Base-by-base conservation (phyloP, 2,888 invertebrate species). In the Digitonthophagus gazella region DNA sequence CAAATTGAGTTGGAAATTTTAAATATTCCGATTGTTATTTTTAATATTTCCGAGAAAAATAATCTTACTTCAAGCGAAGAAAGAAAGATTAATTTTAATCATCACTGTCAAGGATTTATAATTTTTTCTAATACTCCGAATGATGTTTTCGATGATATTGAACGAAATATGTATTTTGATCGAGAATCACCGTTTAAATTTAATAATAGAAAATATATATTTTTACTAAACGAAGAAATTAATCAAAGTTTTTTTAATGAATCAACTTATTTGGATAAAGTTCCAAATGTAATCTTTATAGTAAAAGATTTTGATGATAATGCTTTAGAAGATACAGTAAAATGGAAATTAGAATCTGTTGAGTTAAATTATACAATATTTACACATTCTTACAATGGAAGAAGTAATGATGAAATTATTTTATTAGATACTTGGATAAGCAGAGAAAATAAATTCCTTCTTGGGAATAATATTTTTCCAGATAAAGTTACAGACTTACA, bases 401-500 rank as follows among this genome's bases (percentile, higher is more conserved):
- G 14, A 15, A 11, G 5, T 61, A 14, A 61, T 16, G 14, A 67
- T 19, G 61, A 54, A 19, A 18, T n/a, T 14, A 14, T 55, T 19
- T 18, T 65, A 18, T 65, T 68, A 15, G 68, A 68, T 65, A 11
- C 16, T n/a, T 68, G 68, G 68, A 57, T 11, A 6, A 66, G 65
- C 8, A 56, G 2, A 28, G 67, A 67, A 16, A 15, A 22, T 20
- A 65, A 58, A 14, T 69, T 69, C 19, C 5, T 65, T 5, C 20
- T 28, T 28, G 18, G 58, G n/a, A 57, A 22, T n/a, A 44, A 28
- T 64, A 64, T 71, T 8, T 66, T 64, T 57, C 57, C 66, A 4
- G 68, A 71, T 68, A 70, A 71, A 55, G 18, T 63, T 15, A 28
- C 14, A 11, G 56, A 72, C 65, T 67, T 69, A 28, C 19, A 63